phyloP scores from a whole-genome alignment of 2,888 invertebrate genomes.

The Eubasilissa splendida region DNA sequence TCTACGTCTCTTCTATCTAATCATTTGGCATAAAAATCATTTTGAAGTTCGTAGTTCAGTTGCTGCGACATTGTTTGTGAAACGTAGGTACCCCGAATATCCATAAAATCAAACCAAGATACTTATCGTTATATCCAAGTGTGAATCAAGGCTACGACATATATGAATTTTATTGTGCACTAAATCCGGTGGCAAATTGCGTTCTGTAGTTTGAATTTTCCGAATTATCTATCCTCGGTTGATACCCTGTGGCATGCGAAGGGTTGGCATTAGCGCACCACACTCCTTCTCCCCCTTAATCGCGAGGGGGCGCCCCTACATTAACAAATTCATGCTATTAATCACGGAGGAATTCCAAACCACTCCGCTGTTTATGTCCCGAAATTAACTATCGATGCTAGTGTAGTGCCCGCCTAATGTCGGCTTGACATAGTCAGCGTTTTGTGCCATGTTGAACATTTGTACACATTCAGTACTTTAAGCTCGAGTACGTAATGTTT shows the following conservation, averaged over 20 bases:
- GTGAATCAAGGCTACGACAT: background rate
- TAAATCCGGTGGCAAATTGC: conserved; percentile 39
- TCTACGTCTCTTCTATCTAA: too few relatives aligned
- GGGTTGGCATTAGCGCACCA: conserved; percentile 55
- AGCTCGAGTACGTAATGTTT: background rate
- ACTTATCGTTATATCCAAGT: background rate
- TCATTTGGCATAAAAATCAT: too few relatives aligned
- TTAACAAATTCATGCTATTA: conserved; percentile 57
- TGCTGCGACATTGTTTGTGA: too few relatives aligned
- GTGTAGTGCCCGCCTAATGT: conserved; percentile 22
- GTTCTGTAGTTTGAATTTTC: conserved; percentile 39
- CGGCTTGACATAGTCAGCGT: conserved; percentile 18
- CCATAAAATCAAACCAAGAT: too few relatives aligned
- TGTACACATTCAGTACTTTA: too few relatives aligned
- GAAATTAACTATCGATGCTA: conserved; percentile 55
- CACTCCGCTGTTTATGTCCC: conserved; percentile 51
- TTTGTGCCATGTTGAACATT: conserved; percentile 25
- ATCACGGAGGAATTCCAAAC: conserved; percentile 56
- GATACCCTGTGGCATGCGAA: conserved; percentile 47
- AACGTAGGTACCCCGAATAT: too few relatives aligned
- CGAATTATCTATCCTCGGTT: conserved; percentile 38
- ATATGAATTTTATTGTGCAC: conserved; percentile 24
- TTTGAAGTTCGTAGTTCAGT: too few relatives aligned
- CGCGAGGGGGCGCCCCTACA: conserved; percentile 42
- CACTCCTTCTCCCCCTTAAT: conserved; percentile 24